Evolutionary conservation across 2,113 vertebrate species (phyloP).

Genomic region (Bucco capensis): DNA sequence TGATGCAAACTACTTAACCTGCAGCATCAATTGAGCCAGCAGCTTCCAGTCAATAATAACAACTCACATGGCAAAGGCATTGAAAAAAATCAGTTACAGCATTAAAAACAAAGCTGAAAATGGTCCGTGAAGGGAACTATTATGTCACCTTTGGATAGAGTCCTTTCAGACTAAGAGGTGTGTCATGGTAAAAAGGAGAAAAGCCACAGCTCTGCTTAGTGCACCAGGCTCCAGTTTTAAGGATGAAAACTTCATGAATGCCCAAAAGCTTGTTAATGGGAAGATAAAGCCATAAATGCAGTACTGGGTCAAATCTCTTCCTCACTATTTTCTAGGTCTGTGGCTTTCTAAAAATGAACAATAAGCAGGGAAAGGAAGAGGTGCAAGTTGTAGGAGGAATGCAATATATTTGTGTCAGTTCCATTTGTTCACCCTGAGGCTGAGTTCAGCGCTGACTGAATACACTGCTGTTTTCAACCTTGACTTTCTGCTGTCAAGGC

Average conservation of each 20-base stretch:
- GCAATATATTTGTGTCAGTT: not conserved
- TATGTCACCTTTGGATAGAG: not conserved
- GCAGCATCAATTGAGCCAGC: not conserved
- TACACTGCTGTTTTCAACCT: not conserved
- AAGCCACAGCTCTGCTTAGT: not conserved
- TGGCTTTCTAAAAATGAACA: not conserved
- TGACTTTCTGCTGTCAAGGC: slow-evolving; percentile 27
- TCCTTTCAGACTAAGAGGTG: not conserved
- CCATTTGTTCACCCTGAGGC: slow-evolving; percentile 37
- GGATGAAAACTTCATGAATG: not conserved
- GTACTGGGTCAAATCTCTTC: not conserved
- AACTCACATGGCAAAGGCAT: not conserved
- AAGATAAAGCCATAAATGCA: not conserved
- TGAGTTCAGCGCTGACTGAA: not conserved
- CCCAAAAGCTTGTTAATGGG: not conserved
- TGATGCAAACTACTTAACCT: not conserved
- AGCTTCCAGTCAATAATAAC: not conserved
- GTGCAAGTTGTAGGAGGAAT: not conserved
- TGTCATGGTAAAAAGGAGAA: not conserved
- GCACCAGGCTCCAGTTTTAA: not conserved
- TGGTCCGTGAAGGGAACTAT: not conserved
- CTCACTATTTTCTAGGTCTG: not conserved
- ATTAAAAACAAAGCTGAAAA: slow-evolving; percentile 7
- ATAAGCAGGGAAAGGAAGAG: not conserved
- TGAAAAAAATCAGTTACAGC: not conserved